Conservation (phyloP, 2,113 vertebrate genomes). For the Hemiprocne comata region DNA sequence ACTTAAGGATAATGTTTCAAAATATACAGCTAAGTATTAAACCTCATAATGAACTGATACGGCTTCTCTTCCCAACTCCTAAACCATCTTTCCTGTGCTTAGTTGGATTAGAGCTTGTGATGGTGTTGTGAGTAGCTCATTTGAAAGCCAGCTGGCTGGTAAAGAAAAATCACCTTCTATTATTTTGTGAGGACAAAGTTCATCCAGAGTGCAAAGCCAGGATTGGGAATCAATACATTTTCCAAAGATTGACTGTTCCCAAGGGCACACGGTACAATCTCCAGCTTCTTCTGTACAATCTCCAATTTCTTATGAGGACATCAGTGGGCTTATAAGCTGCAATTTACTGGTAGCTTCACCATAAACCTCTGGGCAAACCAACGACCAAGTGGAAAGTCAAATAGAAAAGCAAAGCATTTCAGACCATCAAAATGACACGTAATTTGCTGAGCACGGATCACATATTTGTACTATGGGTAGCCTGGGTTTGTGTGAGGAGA, state of each 20-base stretch:
- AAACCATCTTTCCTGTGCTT: constrained; percentile 34
- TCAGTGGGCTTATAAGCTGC: background rate
- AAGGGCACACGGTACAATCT: background rate
- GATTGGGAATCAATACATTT: constrained; percentile 50
- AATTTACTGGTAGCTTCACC: background rate
- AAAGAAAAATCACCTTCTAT: constrained; percentile 54
- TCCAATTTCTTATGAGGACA: background rate
- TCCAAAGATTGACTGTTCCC: constrained; percentile 29
- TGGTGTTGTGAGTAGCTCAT: constrained; percentile 15
- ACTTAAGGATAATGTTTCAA: background rate
- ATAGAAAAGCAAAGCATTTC: background rate
- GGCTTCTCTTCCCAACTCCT: background rate
- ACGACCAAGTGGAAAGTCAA: background rate
- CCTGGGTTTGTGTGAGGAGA: background rate
- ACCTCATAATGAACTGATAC: background rate
- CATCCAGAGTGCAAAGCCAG: constrained; percentile 51
- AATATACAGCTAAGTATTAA: background rate
- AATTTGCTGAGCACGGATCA: background rate
- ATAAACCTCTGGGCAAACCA: background rate
- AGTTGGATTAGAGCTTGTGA: constrained; percentile 7
- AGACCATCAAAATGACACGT: background rate
- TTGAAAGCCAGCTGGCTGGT: constrained; percentile 59
- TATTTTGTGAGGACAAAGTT: constrained; percentile 59
- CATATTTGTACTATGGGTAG: background rate
- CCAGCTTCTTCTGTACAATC: background rate